Conservation (phyloP, 2,113 vertebrate species). For the Pelecanoides urinatrix region DNA sequence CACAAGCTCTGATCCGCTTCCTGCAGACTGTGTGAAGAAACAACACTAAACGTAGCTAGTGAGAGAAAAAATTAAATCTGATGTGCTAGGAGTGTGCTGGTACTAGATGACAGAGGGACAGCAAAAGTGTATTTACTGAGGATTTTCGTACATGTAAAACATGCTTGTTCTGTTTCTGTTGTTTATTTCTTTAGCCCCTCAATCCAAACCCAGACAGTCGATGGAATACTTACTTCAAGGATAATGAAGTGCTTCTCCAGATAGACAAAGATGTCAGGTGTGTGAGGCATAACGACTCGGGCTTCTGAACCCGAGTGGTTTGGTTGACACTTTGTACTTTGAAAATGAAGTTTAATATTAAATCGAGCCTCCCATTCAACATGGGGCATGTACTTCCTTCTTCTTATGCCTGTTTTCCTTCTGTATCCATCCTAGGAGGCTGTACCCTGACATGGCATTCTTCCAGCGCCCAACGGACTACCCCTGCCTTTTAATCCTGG, state of each 20-base stretch:
- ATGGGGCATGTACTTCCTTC: background rate
- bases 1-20: background rate
- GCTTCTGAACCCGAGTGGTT: background rate
- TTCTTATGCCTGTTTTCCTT: background rate
- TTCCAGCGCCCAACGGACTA: slow-evolving; percentile 95
- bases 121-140: background rate
- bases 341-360: background rate
- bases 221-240: slow-evolving; percentile 98
- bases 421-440: slow-evolving; percentile 72
- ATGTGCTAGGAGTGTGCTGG: background rate
- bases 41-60: fast-evolving
- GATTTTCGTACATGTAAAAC: background rate
- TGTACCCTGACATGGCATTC: slow-evolving; percentile 97
- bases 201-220: slow-evolving; percentile 95
- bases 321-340: background rate
- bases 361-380: background rate
- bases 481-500: slow-evolving; percentile 91
- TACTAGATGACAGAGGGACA: background rate
- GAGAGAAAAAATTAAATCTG: background rate
- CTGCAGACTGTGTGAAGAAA: background rate
- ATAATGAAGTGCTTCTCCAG: slow-evolving; percentile 95
- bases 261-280: slow-evolving; percentile 99
- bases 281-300: background rate
- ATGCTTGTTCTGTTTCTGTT: background rate
- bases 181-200: slow-evolving; percentile 80